Evolutionary conservation across 2,797 vertebrate genomes (phyloP).

Genomic region (Eidolon dupreanum): DNA sequence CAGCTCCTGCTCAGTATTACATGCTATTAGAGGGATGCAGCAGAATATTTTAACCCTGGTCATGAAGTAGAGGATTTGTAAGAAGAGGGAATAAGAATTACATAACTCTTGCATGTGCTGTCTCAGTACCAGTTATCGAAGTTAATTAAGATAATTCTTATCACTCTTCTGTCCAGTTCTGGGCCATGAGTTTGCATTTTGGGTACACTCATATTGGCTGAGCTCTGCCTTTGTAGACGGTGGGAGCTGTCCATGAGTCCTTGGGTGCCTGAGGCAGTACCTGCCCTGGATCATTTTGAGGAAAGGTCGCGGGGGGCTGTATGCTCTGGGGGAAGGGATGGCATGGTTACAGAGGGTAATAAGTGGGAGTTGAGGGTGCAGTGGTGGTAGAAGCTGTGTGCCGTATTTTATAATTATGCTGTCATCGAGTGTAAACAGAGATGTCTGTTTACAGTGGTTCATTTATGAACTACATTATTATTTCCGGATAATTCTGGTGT

Average conservation of each 20-base stretch:
- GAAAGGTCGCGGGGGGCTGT: not conserved
- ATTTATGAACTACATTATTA: conserved; percentile 45
- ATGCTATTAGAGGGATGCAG: not conserved
- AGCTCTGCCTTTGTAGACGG: not conserved
- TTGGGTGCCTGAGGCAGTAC: accelerated
- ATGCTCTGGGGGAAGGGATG: too few species aligned
- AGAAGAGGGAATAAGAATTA: not conserved
- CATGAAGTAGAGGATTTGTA: not conserved
- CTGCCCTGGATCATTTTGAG: not conserved
- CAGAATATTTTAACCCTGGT: not conserved
- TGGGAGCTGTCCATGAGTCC: not conserved
- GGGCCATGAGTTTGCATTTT: not conserved
- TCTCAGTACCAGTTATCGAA: not conserved
- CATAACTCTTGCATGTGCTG: not conserved
- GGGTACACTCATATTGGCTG: not conserved
- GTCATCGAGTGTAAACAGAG: conserved; percentile 12
- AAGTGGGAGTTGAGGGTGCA: not conserved
- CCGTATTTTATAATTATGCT: conserved; percentile 11
- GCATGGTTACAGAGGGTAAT: not conserved
- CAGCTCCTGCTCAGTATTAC: not conserved
- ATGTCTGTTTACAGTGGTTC: conserved; percentile 51
- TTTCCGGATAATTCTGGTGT: conserved; percentile 39
- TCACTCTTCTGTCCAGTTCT: not conserved
- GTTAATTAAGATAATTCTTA: not conserved
- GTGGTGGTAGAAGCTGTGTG: not conserved